A percentile compares a stretch with the other conserved stretches of the same genome.
Evolutionary conservation across 2,113 vertebrate species (phyloP).

Genomic region (Prunella fulvescens): DNA sequence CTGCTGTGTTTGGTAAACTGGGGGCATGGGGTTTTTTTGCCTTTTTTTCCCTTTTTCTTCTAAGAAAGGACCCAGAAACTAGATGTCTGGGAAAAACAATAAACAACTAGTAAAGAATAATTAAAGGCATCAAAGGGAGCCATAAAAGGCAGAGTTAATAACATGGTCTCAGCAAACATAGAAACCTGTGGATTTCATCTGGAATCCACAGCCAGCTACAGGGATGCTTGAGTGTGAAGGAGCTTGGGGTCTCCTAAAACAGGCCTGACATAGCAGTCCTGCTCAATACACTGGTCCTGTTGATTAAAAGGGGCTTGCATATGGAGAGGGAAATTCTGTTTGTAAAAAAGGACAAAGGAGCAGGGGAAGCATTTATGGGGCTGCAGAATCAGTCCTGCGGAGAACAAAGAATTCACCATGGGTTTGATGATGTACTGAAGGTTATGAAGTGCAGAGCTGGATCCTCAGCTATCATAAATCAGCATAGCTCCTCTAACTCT

Average conservation of each 20-base stretch:
- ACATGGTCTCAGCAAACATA: constrained; percentile 1
- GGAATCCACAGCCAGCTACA: background rate
- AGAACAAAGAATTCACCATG: constrained; percentile 47
- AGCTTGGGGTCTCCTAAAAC: constrained; percentile 19
- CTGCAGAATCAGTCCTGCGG: constrained; percentile 24
- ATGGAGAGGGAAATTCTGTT: constrained; percentile 9
- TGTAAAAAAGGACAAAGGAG: constrained; percentile 1
- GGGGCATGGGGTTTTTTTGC: background rate
- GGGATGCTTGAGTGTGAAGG: background rate
- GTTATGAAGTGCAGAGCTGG: constrained; percentile 23
- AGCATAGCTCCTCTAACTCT: constrained; percentile 2
- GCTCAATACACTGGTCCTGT: background rate
- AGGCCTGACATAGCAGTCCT: background rate
- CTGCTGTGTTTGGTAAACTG: background rate
- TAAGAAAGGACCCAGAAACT: background rate
- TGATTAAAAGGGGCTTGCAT: constrained; percentile 33
- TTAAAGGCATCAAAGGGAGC: constrained; percentile 56
- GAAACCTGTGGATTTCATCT: constrained; percentile 43
- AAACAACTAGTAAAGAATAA: constrained; percentile 66
- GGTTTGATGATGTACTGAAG: constrained; percentile 41
- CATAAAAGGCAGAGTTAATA: constrained; percentile 65
- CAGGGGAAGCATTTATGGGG: constrained; percentile 4
- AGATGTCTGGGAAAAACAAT: constrained; percentile 47
- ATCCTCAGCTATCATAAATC: constrained; percentile 22
- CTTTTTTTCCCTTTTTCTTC: background rate